Evolutionary conservation across 1,140 invertebrate genomes (phyloP).

Genomic region (Centruroides sculpturatus): DNA sequence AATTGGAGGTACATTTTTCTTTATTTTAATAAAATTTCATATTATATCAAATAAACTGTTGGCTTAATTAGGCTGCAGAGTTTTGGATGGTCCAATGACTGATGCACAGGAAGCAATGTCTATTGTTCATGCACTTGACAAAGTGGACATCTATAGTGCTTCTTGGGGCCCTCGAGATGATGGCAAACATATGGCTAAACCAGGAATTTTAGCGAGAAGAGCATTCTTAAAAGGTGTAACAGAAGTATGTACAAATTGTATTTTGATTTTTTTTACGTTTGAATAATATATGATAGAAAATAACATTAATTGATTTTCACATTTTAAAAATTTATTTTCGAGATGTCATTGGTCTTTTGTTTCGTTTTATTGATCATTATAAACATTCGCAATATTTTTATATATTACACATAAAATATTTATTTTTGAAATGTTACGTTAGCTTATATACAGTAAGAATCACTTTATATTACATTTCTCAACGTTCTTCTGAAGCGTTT

Average conservation of each 20-base stretch:
- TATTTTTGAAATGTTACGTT: no score
- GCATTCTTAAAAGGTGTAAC: constrained; percentile 26
- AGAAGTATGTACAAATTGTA: constrained; percentile 20
- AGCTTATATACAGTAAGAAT: no score
- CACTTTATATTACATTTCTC: no score
- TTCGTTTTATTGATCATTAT: no score
- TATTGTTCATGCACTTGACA: constrained; percentile 17
- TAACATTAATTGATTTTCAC: no score
- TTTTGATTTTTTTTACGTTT: neutral
- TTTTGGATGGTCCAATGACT: constrained; percentile 30
- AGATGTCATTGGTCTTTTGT: no score
- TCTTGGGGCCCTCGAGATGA: constrained; percentile 29
- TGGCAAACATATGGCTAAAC: constrained; percentile 28
- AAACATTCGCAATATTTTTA: no score
- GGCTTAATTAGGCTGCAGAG: constrained; percentile 24
- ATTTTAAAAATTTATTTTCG: no score
- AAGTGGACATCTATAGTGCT: constrained; percentile 31
- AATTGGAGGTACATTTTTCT: constrained; percentile 53
- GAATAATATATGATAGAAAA: no score
- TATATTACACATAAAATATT: no score
- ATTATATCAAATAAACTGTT: neutral
- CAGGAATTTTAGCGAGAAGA: constrained; percentile 21
- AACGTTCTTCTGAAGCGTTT: no score
- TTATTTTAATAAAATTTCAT: neutral
- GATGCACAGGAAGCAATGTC: constrained; percentile 25